phyloP scores from a whole-genome alignment of 2,888 invertebrate genomes.

The Andrena camellia region DNA sequence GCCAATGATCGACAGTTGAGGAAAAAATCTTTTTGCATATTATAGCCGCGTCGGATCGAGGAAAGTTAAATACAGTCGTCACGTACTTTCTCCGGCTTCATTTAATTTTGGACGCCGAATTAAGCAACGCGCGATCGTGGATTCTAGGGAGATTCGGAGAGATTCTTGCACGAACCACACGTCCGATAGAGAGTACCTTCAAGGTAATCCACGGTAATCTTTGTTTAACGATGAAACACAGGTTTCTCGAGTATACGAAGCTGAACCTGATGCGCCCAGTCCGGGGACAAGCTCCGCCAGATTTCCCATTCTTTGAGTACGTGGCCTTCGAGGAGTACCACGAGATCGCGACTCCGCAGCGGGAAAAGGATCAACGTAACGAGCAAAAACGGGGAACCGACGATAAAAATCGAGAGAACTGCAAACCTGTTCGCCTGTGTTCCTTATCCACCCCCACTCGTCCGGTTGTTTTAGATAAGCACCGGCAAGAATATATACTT shows the following conservation, averaged over 20 bases:
- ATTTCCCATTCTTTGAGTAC: slow-evolving; percentile 53
- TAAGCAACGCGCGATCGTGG: slow-evolving; percentile 7
- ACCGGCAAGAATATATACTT: slow-evolving; percentile 71
- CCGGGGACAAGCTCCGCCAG: slow-evolving; percentile 34
- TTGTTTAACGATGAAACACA: slow-evolving; percentile 34
- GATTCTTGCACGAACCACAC: not conserved
- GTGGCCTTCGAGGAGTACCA: slow-evolving; percentile 59
- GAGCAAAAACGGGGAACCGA: slow-evolving; percentile 64
- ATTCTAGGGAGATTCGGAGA: slow-evolving; percentile 4
- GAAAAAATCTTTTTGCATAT: not conserved
- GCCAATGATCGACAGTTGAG: not conserved
- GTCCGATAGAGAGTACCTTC: not conserved
- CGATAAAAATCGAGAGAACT: slow-evolving; percentile 71
- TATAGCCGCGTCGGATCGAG: not conserved
- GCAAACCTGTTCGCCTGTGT: slow-evolving; percentile 72
- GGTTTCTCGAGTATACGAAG: slow-evolving; percentile 20
- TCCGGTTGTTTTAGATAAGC: slow-evolving; percentile 66
- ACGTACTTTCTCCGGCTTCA: slow-evolving; percentile 26
- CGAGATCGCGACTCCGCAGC: slow-evolving; percentile 33
- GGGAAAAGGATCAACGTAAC: slow-evolving; percentile 63
- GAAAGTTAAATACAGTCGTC: not conserved
- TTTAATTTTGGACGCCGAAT: not conserved
- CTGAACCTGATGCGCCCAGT: slow-evolving; percentile 19
- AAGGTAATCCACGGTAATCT: slow-evolving; percentile 37
- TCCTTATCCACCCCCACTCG: slow-evolving; percentile 76